These are phyloP conservation scores for Metopolophium dirhodum DNA, from an alignment of 1,140 invertebrate species.

Conservation along the genomic window DNA sequence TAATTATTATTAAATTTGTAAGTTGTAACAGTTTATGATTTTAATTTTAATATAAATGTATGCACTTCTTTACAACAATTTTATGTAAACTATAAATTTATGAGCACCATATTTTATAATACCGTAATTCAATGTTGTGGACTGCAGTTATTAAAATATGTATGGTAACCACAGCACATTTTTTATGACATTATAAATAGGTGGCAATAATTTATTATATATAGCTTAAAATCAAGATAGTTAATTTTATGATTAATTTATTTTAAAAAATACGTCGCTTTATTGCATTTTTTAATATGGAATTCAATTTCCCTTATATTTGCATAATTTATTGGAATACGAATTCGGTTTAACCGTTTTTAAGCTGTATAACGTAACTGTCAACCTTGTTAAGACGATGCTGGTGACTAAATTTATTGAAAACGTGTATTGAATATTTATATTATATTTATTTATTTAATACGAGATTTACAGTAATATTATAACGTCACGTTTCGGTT, in stretches of 20 bases:
- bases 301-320: not conserved
- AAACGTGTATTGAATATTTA: not conserved
- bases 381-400: not conserved
- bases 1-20: not conserved
- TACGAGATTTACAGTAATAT: not conserved
- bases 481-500: not conserved
- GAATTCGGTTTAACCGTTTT: not conserved
- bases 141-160: not conserved
- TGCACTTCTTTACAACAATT: not conserved
- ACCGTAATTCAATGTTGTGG: not conserved
- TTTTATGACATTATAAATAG: not conserved
- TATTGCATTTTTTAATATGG: not conserved
- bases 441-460: not conserved
- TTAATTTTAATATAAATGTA: not conserved
- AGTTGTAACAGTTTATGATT: not conserved
- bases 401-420: not conserved
- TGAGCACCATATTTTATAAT: not conserved
- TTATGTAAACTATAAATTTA: not conserved
- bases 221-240: not conserved
- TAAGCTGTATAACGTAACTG: not conserved
- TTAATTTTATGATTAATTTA: not conserved
- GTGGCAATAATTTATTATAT: not conserved
- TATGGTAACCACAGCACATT: not conserved
- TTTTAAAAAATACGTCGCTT: not conserved
- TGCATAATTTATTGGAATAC: not conserved